Base-by-base conservation (phyloP, 2,113 vertebrate species). In the Colius striatus region DNA sequence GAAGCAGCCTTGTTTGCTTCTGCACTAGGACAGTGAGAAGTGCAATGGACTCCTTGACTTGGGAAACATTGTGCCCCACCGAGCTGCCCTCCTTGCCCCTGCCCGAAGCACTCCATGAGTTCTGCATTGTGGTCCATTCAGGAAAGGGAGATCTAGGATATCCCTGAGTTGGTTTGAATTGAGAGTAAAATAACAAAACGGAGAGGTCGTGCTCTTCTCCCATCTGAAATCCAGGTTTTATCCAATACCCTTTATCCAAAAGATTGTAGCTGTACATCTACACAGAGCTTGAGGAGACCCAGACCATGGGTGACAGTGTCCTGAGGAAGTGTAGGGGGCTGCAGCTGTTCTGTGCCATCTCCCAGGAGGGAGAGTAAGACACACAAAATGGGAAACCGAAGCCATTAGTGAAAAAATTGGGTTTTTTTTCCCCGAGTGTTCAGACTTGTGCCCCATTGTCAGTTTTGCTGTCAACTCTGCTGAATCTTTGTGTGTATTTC, bases 321-420 rank as follows among this genome's bases (percentile, higher is more conserved):
- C 21, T 21, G 32, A 41, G 27, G 47, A 90, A 11, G 18, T 60
- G 15, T 25, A 86, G 80, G 25, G 7, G 23, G 10, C 10, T 21
- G 57, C 29, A 72, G 16, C 10, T 1, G 1, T 74, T 26, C 29
- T 58, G 7, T 79, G 50, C 16, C 16, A 8, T 15, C 3, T 0
- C 16, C 6, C 4, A 4, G 25, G 41, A 79, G 14, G 14, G 26
- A 70, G 13, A 60, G 7, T 9, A 32, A 55, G 45, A 57, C 10
- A 47, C 4, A 45, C 25, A 57, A 90, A 82, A 13, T 16, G 57
- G 3, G 10, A 83, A 86, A 80, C 2, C 0, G 2, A 51, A 3
- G 9, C 10, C 9, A 25, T 10, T 9, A 26, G 22, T 80, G 38
- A 54, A 80, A 85, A 76, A 32, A 6, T 4, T 10, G 38, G 38